Base-by-base conservation (phyloP, 2,113 vertebrate species). In the Stigmatopora nigra region DNA sequence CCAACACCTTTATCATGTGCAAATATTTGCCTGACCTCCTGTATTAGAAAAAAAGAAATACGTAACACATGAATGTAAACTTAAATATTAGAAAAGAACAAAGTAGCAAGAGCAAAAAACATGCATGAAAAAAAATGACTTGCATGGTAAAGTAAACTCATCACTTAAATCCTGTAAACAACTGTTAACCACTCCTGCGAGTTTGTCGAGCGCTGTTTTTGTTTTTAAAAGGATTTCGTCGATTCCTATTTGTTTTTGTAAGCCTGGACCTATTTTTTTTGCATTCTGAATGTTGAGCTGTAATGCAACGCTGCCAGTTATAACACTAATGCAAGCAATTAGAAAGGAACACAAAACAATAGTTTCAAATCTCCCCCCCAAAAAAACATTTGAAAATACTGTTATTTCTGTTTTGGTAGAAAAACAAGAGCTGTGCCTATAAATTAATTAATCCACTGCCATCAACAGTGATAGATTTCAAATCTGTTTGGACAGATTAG, bases 381-480 rank as follows among this genome's bases (percentile, higher is more conserved):
- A 25, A 7, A 58, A 17, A 58, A 9, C 20, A 4, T 6, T 6
- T 5, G 5, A 58, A 58, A 56, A 56, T 31, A 31, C 25, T 66
- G 75, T 82, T 79, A 81, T 81, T 85, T 82, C 84, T 83, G 77
- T 76, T 82, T 84, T 53, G 65, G 58, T 78, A 77, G 75, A 63
- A 64, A 77, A 78, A n/a, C 72, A 70, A 67, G 81, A 82, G 78
- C 79, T 44, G 79, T 87, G 87, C 84, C 87, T 88, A 88, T 87
- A 90, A 90, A 90, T 88, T 79, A 41, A 41, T 7, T 41, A 10
- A 31, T 31, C 3, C 3, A 31, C 25, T 31, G 25, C 25, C 25
- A 31, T 31, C 25, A 31, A 41, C 38, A 41, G 38, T 41, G 38
- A 41, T 10, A 2, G 9, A 41, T 41, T 7, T 41, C 2, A 7